phyloP scores from a whole-genome alignment of 2,888 invertebrate genomes.

The Gymnoscelis rufifasciata region DNA sequence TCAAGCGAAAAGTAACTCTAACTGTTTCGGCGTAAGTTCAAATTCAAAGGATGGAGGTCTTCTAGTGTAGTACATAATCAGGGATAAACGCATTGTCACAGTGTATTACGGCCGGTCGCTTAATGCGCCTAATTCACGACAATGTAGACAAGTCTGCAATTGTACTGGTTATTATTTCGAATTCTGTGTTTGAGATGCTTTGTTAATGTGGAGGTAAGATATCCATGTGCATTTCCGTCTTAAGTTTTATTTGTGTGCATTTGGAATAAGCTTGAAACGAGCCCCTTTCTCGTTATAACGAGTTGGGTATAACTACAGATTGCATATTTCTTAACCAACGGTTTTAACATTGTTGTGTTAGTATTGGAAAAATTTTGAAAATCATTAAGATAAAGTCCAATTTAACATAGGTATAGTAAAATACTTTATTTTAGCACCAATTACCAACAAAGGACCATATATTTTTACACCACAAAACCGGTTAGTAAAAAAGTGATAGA shows the following conservation, averaged over 20 bases:
- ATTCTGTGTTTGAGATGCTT: conserved; percentile 30
- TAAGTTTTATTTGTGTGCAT: neutral
- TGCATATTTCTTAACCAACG: too few relatives aligned
- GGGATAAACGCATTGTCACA: conserved; percentile 70
- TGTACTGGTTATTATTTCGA: conserved; percentile 52
- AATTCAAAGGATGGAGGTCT: conserved; percentile 18
- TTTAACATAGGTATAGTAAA: too few relatives aligned
- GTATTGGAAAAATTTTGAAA: too few relatives aligned
- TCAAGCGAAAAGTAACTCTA: conserved; percentile 32
- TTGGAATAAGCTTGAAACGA: too few relatives aligned
- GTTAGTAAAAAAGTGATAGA: too few relatives aligned
- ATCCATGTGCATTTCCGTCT: neutral
- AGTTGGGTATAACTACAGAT: too few relatives aligned
- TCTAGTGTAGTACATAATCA: conserved; percentile 53
- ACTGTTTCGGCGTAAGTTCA: conserved; percentile 21
- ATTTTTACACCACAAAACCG: too few relatives aligned
- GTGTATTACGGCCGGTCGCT: conserved; percentile 66
- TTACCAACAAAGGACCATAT: too few relatives aligned
- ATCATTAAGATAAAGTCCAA: too few relatives aligned
- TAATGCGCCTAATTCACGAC: conserved; percentile 76
- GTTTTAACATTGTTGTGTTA: too few relatives aligned
- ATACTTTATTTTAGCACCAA: too few relatives aligned
- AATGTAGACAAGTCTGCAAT: conserved; percentile 60
- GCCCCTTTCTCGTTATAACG: too few relatives aligned
- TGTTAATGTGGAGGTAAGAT: conserved; percentile 7